Evolutionary conservation across 2,797 vertebrate genomes (phyloP).

Genomic region (Gorsachius magnificus): DNA sequence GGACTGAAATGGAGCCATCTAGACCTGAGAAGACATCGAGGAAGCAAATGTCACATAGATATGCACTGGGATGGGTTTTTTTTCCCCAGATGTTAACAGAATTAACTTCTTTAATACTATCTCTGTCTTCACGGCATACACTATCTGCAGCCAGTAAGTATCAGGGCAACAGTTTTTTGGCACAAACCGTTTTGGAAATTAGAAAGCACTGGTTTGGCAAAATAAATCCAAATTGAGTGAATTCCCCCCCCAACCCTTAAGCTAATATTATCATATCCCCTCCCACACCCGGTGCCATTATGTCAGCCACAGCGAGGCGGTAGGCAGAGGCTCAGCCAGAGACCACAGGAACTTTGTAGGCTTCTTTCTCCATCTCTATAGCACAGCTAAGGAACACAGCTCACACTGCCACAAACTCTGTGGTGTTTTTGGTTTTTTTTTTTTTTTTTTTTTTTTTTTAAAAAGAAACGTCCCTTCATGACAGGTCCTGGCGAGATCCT

Average conservation of each 20-base stretch:
- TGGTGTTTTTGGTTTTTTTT: too few species aligned
- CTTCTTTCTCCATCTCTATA: not conserved
- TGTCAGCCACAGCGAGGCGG: constrained; percentile 64
- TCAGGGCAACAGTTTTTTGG: not conserved
- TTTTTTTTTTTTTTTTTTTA: not conserved
- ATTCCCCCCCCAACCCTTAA: constrained; percentile 67
- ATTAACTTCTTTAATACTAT: not conserved
- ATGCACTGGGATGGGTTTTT: not conserved
- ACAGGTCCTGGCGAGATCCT: not conserved
- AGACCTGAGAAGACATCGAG: not conserved
- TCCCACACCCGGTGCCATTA: constrained; percentile 41
- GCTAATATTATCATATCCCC: constrained; percentile 73
- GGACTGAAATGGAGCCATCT: not conserved
- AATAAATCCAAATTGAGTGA: constrained; percentile 78
- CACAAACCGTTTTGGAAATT: not conserved
- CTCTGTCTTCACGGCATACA: not conserved
- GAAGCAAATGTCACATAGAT: not conserved
- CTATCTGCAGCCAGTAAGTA: not conserved
- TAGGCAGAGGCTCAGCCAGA: constrained; percentile 53
- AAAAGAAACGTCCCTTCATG: not conserved
- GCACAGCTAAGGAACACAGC: not conserved
- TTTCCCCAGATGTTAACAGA: not conserved
- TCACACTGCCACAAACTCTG: not conserved
- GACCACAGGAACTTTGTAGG: constrained; percentile 47
- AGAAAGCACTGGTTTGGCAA: not conserved